Evolutionary conservation across 1,140 invertebrate species (phyloP), one percentile per base, ranked within the genome.

Genomic region (Magallana ariakensis): DNA sequence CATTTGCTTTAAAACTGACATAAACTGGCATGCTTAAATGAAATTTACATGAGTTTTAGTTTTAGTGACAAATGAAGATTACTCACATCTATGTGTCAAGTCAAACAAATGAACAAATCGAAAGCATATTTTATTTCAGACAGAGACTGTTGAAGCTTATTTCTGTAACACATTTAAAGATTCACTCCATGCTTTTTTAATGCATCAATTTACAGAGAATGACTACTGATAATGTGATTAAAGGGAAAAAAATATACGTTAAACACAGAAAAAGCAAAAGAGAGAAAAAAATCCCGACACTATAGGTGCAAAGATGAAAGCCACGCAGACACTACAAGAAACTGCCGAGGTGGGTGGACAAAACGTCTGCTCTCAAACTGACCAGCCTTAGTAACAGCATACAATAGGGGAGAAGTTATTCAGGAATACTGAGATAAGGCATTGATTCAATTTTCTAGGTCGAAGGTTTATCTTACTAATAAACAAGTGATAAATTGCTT

Each of bases 341-440:
- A 70, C 66, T 70, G 66, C 66, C 66, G 66, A 70, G 66, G 19
- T 70, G 66, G 66, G 66, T 70, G 66, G 66, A 70, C 10, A 26
- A 70, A 9, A 26, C 22, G 19, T 26, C 66, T 70, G 66, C 66
- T 70, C 66, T 70, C 66, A 70, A 70, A 70, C 66, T 70, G 19
- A 70, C 66, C 66, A 70, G 66, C 11, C 19, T 11, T 26, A 26
- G 13, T 70, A 19, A 70, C 58, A 60, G 33, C 58, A 70, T 70
- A 9, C 22, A 70, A 70, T 11, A 70, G 5, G 7, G 8, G n/a
- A 26, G 3, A 66, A 22, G 8, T 26, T 22, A 11, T 26, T 70
- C 8, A 70, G 33, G 33, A 8, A 70, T 22, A 70, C 13, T 70
- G 19, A 26, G 66, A 3, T 70, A 70, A 4, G 8, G 19, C 22